Conservation (phyloP, 2,888 invertebrate species). For the Scrobipalpa atriplicella region DNA sequence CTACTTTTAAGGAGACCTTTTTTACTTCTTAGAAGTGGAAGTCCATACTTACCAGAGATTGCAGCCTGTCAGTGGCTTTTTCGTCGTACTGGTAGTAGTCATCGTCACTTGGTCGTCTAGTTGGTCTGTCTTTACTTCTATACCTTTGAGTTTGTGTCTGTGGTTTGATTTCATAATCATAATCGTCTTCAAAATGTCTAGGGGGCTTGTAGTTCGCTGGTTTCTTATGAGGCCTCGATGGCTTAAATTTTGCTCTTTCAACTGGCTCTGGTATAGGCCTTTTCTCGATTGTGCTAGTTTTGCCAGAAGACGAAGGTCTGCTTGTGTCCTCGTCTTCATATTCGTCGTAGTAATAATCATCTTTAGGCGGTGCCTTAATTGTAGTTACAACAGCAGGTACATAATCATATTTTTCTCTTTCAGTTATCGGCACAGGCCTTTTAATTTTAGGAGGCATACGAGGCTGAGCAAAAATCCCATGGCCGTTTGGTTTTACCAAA, state of each 20-base stretch:
- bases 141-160: slow-evolving; percentile 51
- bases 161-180: slow-evolving; percentile 60
- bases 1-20: slow-evolving; percentile 83
- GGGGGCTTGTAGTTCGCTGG: slow-evolving; percentile 45
- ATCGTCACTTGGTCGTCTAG: slow-evolving; percentile 48
- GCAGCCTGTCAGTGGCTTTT: slow-evolving; percentile 49
- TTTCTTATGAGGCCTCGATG: slow-evolving; percentile 56
- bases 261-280: slow-evolving; percentile 61
- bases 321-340: slow-evolving; percentile 85
- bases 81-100: slow-evolving; percentile 74
- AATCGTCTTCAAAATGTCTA: slow-evolving; percentile 61
- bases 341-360: slow-evolving; percentile 82
- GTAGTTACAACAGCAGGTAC: slow-evolving; percentile 76
- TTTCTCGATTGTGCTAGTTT: slow-evolving; percentile 63
- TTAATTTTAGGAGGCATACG: slow-evolving; percentile 90
- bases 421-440: slow-evolving; percentile 90
- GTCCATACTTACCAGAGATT: slow-evolving; percentile 56
- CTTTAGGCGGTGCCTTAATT: slow-evolving; percentile 69
- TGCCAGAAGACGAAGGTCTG: slow-evolving; percentile 68
- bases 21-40: slow-evolving; percentile 57
- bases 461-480: slow-evolving; percentile 87
- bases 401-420: slow-evolving; percentile 88
- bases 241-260: slow-evolving; percentile 73
- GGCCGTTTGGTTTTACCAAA: slow-evolving; percentile 85
- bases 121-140: slow-evolving; percentile 45